These are phyloP conservation scores for Drosophila lowei DNA, from an alignment of 1,140 invertebrate genomes.

Conservation along the genomic window DNA sequence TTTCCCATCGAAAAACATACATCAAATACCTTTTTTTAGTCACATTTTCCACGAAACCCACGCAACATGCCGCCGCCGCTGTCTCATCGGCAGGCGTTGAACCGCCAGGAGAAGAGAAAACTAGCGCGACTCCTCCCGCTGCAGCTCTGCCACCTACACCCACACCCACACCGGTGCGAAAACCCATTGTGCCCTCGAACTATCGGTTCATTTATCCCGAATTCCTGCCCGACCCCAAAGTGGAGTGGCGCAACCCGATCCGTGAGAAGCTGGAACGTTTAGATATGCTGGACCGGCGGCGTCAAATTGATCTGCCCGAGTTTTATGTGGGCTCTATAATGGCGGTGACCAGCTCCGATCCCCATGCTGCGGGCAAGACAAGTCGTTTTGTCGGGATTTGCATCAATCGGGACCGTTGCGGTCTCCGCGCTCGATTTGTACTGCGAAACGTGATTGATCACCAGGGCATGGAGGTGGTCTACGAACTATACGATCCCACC, in stretches of 20 bases:
- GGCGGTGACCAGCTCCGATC: constrained; percentile 95
- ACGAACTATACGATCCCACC: constrained; percentile 97
- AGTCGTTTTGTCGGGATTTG: constrained; percentile 98
- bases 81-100: neutral
- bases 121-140: constrained; percentile 12
- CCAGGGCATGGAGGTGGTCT: constrained; percentile 90
- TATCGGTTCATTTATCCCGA: constrained; percentile 95
- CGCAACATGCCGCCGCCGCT: constrained; percentile 47
- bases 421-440: constrained; percentile 92
- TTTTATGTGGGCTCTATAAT: constrained; percentile 98
- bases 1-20: neutral
- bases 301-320: constrained; percentile 94
- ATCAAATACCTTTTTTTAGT: constrained; percentile 49
- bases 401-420: constrained; percentile 91
- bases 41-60: constrained; percentile 74
- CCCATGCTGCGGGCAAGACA: constrained; percentile 92
- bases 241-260: constrained; percentile 90
- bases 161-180: constrained; percentile 26
- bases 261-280: constrained; percentile 94
- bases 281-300: constrained; percentile 94
- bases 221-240: constrained; percentile 95
- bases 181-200: constrained; percentile 82
- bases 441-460: constrained; percentile 97
- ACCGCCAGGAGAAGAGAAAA: constrained; percentile 25
- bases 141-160: neutral